Percentiles rank a stretch among this genome's conserved stretches.
Conservation (phyloP, 1,140 invertebrate genomes). For the Megalopta genalis region DNA sequence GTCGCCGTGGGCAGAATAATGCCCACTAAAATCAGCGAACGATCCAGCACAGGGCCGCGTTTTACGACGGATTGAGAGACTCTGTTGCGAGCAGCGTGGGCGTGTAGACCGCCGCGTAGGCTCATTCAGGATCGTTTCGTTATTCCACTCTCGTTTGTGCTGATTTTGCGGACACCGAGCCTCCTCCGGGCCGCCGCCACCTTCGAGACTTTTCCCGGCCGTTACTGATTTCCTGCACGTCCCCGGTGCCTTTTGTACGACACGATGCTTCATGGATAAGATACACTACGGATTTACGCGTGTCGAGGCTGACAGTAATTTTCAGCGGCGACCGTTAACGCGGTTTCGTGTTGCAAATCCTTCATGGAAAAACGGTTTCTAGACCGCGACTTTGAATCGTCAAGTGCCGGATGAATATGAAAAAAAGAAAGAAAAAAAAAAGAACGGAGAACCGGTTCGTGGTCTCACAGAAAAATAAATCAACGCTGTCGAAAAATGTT, state of each 20-base stretch:
- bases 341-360: neutral
- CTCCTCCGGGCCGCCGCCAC: constrained; percentile 7
- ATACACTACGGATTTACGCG: constrained; percentile 19
- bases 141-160: constrained; percentile 55
- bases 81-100: constrained; percentile 37
- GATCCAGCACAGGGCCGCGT: neutral
- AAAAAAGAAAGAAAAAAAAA: neutral
- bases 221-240: constrained; percentile 40
- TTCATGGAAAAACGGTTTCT: neutral
- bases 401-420: neutral
- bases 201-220: constrained; percentile 24
- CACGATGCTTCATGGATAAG: constrained; percentile 37
- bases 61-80: constrained; percentile 7
- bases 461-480: too few relatives aligned
- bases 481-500: too few relatives aligned
- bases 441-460: neutral
- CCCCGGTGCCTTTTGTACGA: constrained; percentile 17
- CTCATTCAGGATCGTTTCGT: constrained; percentile 65
- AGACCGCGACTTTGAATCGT: constrained; percentile 1
- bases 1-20: neutral
- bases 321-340: constrained; percentile 25
- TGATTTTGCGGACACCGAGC: constrained; percentile 22
- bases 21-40: neutral
- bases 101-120: constrained; percentile 57
- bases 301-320: constrained; percentile 31